These are phyloP conservation scores for Falco columbarius DNA, from an alignment of 2,797 vertebrate genomes.

Conservation along the genomic window DNA sequence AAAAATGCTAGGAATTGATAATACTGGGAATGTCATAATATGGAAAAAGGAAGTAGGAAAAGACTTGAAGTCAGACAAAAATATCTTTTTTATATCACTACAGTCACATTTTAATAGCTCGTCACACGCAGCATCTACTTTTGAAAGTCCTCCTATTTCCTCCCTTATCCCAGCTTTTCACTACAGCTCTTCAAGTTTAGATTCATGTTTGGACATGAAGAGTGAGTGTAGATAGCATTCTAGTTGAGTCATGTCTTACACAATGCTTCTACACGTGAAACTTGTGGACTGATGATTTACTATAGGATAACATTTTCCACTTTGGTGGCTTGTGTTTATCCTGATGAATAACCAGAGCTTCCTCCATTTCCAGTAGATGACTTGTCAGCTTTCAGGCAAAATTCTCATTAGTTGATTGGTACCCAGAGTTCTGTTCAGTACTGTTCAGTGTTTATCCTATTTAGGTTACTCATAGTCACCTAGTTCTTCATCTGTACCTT, in stretches of 20 bases:
- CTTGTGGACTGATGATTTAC: neutral
- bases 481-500: neutral
- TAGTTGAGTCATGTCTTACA: accelerated
- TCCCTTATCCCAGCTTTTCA: neutral
- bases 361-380: neutral
- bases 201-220: neutral
- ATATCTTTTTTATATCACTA: neutral
- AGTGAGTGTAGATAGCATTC: neutral
- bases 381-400: neutral
- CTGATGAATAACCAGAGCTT: neutral
- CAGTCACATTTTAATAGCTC: neutral
- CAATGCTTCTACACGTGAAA: neutral
- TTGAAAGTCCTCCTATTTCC: neutral
- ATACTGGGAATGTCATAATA: neutral
- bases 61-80: neutral
- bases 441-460: neutral
- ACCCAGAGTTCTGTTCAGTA: neutral
- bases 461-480: neutral
- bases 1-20: neutral
- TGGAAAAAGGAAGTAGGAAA: neutral
- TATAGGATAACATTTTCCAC: neutral
- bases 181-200: neutral
- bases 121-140: neutral
- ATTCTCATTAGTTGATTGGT: neutral
- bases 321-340: neutral